Evolutionary conservation across 2,113 vertebrate genomes (phyloP), one percentile per base, ranked within the genome.

Genomic region (Cromileptes altivelis): DNA sequence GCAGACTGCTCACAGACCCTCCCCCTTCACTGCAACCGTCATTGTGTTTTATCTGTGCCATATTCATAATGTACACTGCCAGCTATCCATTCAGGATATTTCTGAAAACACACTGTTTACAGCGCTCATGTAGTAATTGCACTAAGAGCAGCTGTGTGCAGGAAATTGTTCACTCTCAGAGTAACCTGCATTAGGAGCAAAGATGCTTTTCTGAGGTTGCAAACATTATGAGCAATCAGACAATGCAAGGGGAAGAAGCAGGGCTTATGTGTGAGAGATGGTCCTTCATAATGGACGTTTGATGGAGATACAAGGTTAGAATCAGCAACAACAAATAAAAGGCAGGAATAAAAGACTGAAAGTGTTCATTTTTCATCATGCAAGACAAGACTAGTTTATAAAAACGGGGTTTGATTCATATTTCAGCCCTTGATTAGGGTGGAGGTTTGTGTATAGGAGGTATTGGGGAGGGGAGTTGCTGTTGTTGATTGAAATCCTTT

Each of bases 401-500:
- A 30, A 52, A 58, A 55, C 2, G 1, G 1, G 7, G n/a, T n/a
- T 15, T 27, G 13, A 33, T 13, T 62, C 17, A 62, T 69, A 45
- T 53, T 58, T 25, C 70, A 79, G 19, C 7, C 25, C 1, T 18
- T 49, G 14, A 33, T 33, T 72, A 12, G 60, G 18, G 4, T 21
- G 33, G 61, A 64, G 19, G 18, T 62, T 37, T 37, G 3, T 62
- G n/a, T 57, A 40, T 33, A 14, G 33, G 33, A 21, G 4, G 13
- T n/a, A 19, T 6, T 62, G 40, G 18, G 40, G 67, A 42, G 30
- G n/a, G 2, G 0, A n/a, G n/a, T 42, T 57, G 19, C 11, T 27
- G 21, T 68, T 72, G 15, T 15, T 84, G 23, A 80, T 70, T 72
- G 67, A 75, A 84, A 70, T 60, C 63, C 57, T 85, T 67, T 77